Base-by-base conservation (phyloP, 2,888 invertebrate species). In the Leucania comma region DNA sequence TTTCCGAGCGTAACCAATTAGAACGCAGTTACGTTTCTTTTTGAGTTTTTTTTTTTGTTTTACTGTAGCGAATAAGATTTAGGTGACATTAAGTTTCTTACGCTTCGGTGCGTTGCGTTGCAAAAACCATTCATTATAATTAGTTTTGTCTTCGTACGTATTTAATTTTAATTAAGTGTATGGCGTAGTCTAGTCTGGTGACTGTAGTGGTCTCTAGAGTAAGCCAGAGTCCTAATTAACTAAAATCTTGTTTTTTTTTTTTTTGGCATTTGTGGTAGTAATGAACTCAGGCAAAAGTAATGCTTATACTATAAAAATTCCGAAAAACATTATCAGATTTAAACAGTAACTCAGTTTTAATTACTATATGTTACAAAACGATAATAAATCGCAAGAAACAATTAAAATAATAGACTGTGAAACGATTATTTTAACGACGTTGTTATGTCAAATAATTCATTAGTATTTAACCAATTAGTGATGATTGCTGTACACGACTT, bases 1-100 rank as follows among this genome's bases (percentile, higher is more conserved):
- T 63, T 78, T 58, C 51, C 68, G 63, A 83, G 78, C 81, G 69
- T 81, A 67, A 71, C 82, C 72, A 82, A 79, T 82, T 79, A 84
- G 57, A 74, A 81, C 72, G 71, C 54, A 64, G 66, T 75, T 73
- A 57, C 61, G 62, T 70, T 81, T 72, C 67, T 66, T 70, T 60
- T 69, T 62, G 12, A 56, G 4, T 22, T 63, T 75, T 75, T 29
- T n/a, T 29, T 75, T 75, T 24, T 38, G 63, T 79, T 72, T 67
- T 66, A 61, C n/a, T 62, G 61, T 79, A 24, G 51, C 62, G 51
- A 60, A 65, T 59, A 74, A 74, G 76, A 80, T 80, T 80, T 77
- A 63, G 59, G 48, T 63, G 80, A 56, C 75, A 53, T 56, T 59
- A 67, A 63, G 56, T 67, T 74, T 79, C 59, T 74, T 56, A 66